Conservation (phyloP, 92 coral and sea anemone species). For the Porites evermanni region DNA sequence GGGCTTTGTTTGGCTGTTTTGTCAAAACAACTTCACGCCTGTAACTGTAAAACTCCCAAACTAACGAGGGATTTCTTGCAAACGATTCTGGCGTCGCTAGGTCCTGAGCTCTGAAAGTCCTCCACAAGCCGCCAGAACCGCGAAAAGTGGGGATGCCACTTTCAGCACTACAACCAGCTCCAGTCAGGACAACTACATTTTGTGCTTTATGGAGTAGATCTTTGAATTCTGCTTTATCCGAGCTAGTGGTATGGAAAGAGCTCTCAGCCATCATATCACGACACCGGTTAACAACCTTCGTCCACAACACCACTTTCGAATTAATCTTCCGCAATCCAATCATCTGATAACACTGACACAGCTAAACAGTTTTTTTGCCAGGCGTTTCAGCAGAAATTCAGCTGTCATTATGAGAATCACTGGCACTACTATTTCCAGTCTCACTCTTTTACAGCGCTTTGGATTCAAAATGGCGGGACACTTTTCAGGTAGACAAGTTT, state of each 20-base stretch:
- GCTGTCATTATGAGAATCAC: neutral
- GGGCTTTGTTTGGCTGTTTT: slow-evolving; percentile 93
- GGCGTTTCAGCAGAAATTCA: neutral
- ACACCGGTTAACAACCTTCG: neutral
- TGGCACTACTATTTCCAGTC: slow-evolving; percentile 34
- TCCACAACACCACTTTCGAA: neutral
- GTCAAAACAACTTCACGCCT: slow-evolving; percentile 90
- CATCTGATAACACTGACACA: neutral
- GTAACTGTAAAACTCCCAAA: slow-evolving; percentile 99
- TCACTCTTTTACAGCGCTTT: slow-evolving; percentile 2
- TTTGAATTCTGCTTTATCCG: slow-evolving; percentile 74
- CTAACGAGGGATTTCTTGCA: slow-evolving; percentile 85
- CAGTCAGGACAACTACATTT: slow-evolving; percentile 82
- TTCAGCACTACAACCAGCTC: slow-evolving; percentile 98
- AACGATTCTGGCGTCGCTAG: slow-evolving; percentile 89
- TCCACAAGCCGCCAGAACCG: slow-evolving; percentile 97
- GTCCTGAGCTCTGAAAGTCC: slow-evolving; percentile 86
- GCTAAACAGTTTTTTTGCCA: neutral
- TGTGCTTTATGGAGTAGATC: slow-evolving; percentile 74
- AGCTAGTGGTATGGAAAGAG: slow-evolving; percentile 62
- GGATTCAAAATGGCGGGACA: slow-evolving; percentile 97
- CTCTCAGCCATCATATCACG: slow-evolving; percentile 30
- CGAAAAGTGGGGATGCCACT: slow-evolving; percentile 99
- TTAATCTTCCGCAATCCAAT: slow-evolving; percentile 35
- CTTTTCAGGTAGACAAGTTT: slow-evolving; percentile 82